Evolutionary conservation across 2,113 vertebrate species (phyloP).

Genomic region (Smithornis capensis): DNA sequence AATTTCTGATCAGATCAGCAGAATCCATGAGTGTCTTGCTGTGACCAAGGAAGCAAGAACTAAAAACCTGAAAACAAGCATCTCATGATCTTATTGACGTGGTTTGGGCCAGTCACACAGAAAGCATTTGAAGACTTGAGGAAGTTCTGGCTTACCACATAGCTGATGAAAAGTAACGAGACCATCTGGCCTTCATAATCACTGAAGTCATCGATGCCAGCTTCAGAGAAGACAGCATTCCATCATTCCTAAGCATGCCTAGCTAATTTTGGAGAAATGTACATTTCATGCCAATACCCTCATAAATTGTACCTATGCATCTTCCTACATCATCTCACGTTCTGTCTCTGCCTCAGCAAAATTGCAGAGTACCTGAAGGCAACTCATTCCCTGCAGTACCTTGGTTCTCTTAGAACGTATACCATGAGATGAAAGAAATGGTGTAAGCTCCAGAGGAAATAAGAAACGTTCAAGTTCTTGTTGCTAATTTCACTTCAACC

Average conservation of each 20-base stretch:
- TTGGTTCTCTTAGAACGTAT: neutral
- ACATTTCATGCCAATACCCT: neutral
- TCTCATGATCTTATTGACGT: neutral
- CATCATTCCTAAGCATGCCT: neutral
- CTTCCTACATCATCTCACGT: neutral
- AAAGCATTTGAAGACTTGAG: constrained; percentile 13
- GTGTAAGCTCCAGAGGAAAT: neutral
- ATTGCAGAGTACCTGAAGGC: neutral
- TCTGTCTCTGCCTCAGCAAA: neutral
- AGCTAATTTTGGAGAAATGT: neutral
- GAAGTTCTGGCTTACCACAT: constrained; percentile 25
- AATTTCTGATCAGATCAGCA: neutral
- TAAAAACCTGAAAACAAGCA: neutral
- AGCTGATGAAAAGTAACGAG: constrained; percentile 30
- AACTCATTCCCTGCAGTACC: neutral
- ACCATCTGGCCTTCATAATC: constrained; percentile 36
- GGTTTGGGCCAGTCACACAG: neutral
- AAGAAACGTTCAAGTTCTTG: neutral
- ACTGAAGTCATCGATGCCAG: constrained; percentile 37
- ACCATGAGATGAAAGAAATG: neutral
- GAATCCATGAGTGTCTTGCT: neutral
- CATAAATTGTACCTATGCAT: neutral
- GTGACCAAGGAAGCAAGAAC: neutral
- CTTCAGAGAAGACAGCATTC: constrained; percentile 15
- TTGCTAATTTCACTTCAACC: neutral